These are phyloP conservation scores for Drosophila basisetae DNA, from an alignment of 2,888 invertebrate genomes.

Conservation along the genomic window DNA sequence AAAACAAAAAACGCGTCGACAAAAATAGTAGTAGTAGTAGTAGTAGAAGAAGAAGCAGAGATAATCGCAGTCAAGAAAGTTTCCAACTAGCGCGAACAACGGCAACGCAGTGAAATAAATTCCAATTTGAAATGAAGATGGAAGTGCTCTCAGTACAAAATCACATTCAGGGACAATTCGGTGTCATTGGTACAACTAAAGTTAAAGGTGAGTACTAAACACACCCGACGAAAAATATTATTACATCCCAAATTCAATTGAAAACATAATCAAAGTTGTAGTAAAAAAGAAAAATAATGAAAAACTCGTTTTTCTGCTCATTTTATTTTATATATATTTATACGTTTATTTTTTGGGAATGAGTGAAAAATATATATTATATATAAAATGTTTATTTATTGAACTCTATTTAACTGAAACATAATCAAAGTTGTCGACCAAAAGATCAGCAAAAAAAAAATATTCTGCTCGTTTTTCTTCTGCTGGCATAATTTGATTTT, in stretches of 20 bases:
- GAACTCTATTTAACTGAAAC: not conserved
- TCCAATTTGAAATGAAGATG: conserved; percentile 87
- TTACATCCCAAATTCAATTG: not conserved
- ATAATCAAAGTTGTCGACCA: not conserved
- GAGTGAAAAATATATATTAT: not conserved
- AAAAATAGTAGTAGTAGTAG: conserved; percentile 11
- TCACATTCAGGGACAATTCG: conserved; percentile 91
- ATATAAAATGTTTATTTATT: not conserved
- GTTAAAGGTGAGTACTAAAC: conserved; percentile 88
- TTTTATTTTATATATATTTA: not conserved
- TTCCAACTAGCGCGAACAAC: conserved; percentile 33
- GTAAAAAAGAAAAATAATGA: not conserved
- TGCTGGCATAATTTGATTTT: not conserved
- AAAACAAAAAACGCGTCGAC: conserved; percentile 42
- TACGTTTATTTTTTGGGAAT: not conserved
- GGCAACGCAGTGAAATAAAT: conserved; percentile 44
- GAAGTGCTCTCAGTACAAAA: conserved; percentile 92
- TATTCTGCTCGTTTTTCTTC: not conserved
- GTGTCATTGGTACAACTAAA: conserved; percentile 86
- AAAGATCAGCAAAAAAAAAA: not conserved
- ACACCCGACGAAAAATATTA: not conserved
- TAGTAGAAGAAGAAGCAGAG: not conserved
- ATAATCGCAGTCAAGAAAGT: not conserved
- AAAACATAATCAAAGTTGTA: not conserved
- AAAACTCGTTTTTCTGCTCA: not conserved